phyloP scores from a whole-genome alignment of 2,113 vertebrate species.

The Leptobrachium ailaonicum region DNA sequence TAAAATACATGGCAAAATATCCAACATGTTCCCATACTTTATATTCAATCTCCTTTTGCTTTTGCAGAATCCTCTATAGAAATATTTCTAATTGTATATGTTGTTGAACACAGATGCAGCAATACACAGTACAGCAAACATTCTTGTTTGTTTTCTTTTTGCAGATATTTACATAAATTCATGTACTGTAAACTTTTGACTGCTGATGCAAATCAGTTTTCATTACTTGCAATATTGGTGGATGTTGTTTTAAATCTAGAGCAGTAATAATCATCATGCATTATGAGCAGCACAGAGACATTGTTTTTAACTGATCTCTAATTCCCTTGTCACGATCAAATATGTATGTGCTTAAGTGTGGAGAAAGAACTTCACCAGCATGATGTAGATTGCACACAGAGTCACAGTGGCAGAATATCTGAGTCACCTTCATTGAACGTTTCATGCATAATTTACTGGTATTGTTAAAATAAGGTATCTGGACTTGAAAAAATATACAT shows the following conservation, averaged over 20 bases:
- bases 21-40: neutral
- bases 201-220: neutral
- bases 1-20: neutral
- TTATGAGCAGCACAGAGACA: too few species aligned
- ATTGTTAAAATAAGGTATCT: too few species aligned
- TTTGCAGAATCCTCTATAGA: neutral
- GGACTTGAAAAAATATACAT: too few species aligned
- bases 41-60: neutral
- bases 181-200: neutral
- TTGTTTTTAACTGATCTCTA: too few species aligned
- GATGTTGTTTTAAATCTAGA: neutral
- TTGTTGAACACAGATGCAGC: conserved; percentile 8
- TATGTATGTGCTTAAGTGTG: neutral
- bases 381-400: too few species aligned
- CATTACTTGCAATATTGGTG: neutral
- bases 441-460: too few species aligned
- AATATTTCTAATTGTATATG: conserved; percentile 5
- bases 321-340: neutral
- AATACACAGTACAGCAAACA: neutral
- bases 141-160: neutral
- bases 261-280: too few species aligned
- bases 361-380: neutral
- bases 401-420: too few species aligned
- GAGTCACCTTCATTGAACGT: too few species aligned
- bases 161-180: conserved; percentile 2